Conservation (phyloP, 35 echinoderm and acorn worm species). For the Lytechinus pictus region DNA sequence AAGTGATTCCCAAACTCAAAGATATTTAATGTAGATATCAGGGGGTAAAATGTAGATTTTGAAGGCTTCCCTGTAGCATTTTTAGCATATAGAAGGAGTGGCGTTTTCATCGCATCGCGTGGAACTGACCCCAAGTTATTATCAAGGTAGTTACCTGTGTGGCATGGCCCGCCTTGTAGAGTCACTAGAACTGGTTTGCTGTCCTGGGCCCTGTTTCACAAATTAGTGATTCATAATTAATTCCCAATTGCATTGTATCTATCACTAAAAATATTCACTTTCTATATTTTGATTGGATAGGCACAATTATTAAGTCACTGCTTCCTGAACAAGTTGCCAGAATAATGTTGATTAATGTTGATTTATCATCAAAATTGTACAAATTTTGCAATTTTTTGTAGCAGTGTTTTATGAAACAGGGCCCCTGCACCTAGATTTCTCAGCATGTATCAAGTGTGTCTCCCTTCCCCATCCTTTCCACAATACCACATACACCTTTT, state of each 20-base stretch:
- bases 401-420: not conserved
- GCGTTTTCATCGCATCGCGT: slow-evolving; percentile 1
- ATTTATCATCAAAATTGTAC: not conserved
- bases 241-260: not conserved
- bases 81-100: slow-evolving; percentile 20
- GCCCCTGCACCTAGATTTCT: not conserved
- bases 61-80: not conserved
- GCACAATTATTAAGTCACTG: not conserved
- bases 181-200: not conserved
- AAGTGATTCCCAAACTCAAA: not conserved
- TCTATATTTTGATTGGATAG: not conserved
- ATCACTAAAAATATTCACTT: not conserved
- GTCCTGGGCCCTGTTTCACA: not conserved
- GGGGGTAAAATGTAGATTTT: not conserved
- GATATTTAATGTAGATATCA: not conserved
- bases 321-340: too few relatives aligned
- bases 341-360: too few relatives aligned
- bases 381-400: not conserved
- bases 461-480: not conserved
- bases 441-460: not conserved
- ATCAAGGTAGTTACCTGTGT: not conserved
- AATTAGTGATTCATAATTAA: not conserved
- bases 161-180: not conserved
- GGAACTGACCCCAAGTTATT: not conserved
- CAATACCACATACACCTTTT: not conserved